Evolutionary conservation across 2,113 vertebrate species (phyloP), one percentile per base, ranked within the genome.

Genomic region (Coracopsis vasa): DNA sequence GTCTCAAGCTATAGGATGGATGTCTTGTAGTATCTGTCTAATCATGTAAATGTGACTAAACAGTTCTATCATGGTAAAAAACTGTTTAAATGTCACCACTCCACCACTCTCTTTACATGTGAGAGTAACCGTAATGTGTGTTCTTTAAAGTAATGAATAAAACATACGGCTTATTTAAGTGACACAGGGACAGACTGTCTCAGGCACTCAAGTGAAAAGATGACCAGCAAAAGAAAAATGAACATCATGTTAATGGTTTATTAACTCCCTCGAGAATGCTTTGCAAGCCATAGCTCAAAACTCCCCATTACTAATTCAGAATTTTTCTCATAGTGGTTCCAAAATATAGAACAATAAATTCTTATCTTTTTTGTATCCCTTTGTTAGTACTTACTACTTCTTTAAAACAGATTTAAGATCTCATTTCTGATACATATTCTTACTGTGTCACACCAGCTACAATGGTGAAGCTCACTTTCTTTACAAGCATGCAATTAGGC

Each of bases 131-230:
- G 0, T 53, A 69, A 80, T 19, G 29, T 70, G 54, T 83, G n/a
- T 53, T 80, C 48, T 73, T 70, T 53, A 58, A 48, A 13, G 48
- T 45, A 88, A 96, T 93, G 48, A 94, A 90, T 93, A 93, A 97
- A 93, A 86, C 42, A 86, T 84, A 71, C 0, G 1, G 51, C 31
- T 95, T 88, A 90, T 86, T 94, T 91, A 86, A 95, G 58, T 86
- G 83, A 88, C 75, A 93, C 10, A 33, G 58, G 93, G 58, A 85
- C 90, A 88, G 81, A 50, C 62, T 62, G 58, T 82, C 66, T 87
- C 3, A 0, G 71, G 48, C 74, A 83, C 58, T 94, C 60, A 58
- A 83, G 71, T 73, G 71, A 88, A 88, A 87, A 77, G 58, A 90
- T 70, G 79, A 88, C 74, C 87, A 77, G n/a, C 19, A 23, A 27